A percentile compares a stretch with the other conserved stretches of the same genome.
Conservation (phyloP, 30 jellyfish, hydroid and myxozoan genomes). For the Chironex yamaguchii region DNA sequence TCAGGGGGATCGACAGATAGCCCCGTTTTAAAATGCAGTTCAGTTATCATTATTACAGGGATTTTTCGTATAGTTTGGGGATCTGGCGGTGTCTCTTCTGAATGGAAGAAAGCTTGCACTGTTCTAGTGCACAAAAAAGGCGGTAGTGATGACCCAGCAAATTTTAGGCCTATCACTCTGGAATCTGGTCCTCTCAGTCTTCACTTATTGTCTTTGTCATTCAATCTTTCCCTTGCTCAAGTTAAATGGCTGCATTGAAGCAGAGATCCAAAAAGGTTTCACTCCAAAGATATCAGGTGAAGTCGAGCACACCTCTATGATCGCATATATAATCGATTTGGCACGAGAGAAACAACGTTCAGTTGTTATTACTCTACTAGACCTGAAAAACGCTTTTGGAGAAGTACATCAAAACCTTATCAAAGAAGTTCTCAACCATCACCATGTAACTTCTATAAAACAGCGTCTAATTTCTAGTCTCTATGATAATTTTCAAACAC, state of each 20-base stretch:
- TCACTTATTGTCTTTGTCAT: slow-evolving; percentile 2
- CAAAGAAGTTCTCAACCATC: slow-evolving; percentile 1
- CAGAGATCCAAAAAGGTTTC: slow-evolving; percentile 31
- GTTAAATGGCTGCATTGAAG: slow-evolving; percentile 16
- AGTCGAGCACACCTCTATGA: slow-evolving; percentile 33
- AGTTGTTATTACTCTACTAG: neutral
- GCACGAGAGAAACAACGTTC: slow-evolving; percentile 13
- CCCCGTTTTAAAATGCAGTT: no score
- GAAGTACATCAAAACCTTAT: slow-evolving; percentile 1
- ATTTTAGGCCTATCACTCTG: slow-evolving; percentile 30
- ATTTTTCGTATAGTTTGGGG: neutral
- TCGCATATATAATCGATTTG: slow-evolving; percentile 40
- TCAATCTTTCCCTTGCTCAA: neutral
- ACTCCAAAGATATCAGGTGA: slow-evolving; percentile 7
- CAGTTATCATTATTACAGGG: neutral
- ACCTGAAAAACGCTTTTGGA: neutral
- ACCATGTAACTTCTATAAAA: slow-evolving; percentile 1
- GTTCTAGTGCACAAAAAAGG: slow-evolving; percentile 21
- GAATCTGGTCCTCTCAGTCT: slow-evolving; percentile 15
- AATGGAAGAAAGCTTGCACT: slow-evolving; percentile 43
- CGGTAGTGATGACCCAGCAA: neutral
- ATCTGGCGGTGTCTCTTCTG: neutral
- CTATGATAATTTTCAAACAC: slow-evolving; percentile 10
- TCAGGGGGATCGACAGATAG: no score
- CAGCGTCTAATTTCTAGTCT: slow-evolving; percentile 13